Conservation (phyloP, 2,888 invertebrate species). For the Aporophyla nigra region DNA sequence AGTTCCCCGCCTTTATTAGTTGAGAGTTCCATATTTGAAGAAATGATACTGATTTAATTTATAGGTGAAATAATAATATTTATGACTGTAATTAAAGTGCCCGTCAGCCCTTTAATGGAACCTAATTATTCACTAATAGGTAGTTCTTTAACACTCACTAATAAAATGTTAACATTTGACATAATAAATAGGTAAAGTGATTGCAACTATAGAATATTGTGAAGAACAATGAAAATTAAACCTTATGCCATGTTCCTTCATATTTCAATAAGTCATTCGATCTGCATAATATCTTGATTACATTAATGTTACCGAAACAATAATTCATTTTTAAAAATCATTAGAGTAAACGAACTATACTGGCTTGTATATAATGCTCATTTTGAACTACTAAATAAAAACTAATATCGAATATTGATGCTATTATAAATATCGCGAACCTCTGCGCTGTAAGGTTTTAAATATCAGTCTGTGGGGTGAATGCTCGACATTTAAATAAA, state of each 20-base stretch:
- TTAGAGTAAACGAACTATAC: slow-evolving; percentile 2
- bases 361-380: slow-evolving; percentile 2
- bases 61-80: slow-evolving; percentile 1
- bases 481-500: slow-evolving; percentile 57
- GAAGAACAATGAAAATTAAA: not conserved
- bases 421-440: slow-evolving; percentile 32
- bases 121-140: not conserved
- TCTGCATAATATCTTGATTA: not conserved
- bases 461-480: slow-evolving; percentile 58
- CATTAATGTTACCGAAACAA: not conserved
- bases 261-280: not conserved
- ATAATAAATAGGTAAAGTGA: not conserved
- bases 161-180: not conserved
- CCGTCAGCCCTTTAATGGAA: slow-evolving; percentile 4
- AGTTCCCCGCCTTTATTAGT: slow-evolving; percentile 5
- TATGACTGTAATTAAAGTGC: not conserved
- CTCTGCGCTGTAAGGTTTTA: slow-evolving; percentile 17
- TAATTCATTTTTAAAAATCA: not conserved
- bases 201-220: not conserved
- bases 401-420: slow-evolving; percentile 26
- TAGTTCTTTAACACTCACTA: slow-evolving; percentile 1
- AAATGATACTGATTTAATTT: slow-evolving; percentile 4
- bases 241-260: not conserved
- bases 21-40: not conserved
- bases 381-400: slow-evolving; percentile 15